Conservation (phyloP, 2,888 invertebrate genomes). For the Sicus ferrugineus region DNA sequence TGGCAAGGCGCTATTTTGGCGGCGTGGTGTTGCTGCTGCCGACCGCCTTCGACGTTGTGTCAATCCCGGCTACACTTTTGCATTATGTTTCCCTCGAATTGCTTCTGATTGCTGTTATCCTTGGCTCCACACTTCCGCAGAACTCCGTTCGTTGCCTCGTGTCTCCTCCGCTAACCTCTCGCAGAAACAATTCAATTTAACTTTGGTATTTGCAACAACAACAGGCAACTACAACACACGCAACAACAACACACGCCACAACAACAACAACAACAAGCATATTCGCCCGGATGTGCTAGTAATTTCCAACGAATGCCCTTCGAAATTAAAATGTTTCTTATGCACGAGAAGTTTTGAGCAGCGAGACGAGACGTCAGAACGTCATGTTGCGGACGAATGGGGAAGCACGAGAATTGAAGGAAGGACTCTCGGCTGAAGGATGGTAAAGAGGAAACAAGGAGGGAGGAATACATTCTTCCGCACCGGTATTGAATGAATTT, state of each 20-base stretch:
- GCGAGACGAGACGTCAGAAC: no score
- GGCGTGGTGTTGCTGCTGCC: neutral
- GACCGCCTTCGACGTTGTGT: no score
- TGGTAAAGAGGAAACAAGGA: neutral
- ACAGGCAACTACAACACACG: no score
- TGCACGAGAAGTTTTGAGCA: conserved; percentile 53
- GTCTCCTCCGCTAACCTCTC: neutral
- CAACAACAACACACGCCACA: no score
- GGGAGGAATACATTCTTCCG: neutral
- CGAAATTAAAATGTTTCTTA: conserved; percentile 59
- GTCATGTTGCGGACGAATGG: neutral
- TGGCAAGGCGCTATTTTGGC: neutral
- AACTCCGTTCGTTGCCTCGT: neutral
- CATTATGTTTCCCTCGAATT: neutral
- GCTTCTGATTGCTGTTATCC: neutral
- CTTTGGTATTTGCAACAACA: neutral
- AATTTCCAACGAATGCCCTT: conserved; percentile 53
- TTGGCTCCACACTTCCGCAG: neutral
- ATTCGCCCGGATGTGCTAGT: conserved; percentile 37
- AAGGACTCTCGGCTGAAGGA: neutral
- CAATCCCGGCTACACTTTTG: neutral
- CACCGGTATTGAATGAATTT: neutral
- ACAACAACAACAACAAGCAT: neutral
- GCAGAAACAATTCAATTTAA: neutral
- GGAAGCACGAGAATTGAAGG: neutral